Conservation (phyloP, 2,113 vertebrate genomes). For the Chaetura pelagica region DNA sequence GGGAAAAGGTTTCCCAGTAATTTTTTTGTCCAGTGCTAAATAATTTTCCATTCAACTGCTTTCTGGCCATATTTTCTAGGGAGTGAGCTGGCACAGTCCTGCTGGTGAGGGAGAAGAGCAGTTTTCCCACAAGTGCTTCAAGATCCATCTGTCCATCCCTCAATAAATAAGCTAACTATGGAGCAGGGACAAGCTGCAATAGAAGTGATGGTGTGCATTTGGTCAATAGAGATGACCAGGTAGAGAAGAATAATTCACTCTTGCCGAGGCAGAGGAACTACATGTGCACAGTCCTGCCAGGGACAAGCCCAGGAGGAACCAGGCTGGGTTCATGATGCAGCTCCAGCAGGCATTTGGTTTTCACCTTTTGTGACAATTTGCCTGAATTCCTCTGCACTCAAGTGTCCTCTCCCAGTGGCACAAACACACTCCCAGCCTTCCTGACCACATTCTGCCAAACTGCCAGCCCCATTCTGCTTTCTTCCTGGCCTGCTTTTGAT, state of each 20-base stretch:
- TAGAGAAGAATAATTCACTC: not conserved
- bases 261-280: not conserved
- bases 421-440: fast-evolving
- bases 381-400: not conserved
- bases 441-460: not conserved
- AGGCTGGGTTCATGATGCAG: not conserved
- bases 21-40: not conserved
- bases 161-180: not conserved
- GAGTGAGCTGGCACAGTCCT: not conserved
- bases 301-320: not conserved
- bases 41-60: not conserved
- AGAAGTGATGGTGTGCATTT: not conserved
- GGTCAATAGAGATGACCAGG: too few species aligned
- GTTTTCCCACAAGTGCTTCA: not conserved
- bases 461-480: not conserved
- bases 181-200: not conserved
- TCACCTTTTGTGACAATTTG: not conserved
- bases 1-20: not conserved
- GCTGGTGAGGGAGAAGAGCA: not conserved
- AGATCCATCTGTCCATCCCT: not conserved
- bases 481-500: not conserved
- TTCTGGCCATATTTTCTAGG: not conserved
- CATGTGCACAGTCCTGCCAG: not conserved
- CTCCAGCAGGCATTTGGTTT: not conserved
- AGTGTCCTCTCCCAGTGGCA: not conserved